A percentile compares a stretch with the other conserved stretches of the same genome.
Conservation (phyloP, 2,113 vertebrate genomes). For the Pituophis catenifer region DNA sequence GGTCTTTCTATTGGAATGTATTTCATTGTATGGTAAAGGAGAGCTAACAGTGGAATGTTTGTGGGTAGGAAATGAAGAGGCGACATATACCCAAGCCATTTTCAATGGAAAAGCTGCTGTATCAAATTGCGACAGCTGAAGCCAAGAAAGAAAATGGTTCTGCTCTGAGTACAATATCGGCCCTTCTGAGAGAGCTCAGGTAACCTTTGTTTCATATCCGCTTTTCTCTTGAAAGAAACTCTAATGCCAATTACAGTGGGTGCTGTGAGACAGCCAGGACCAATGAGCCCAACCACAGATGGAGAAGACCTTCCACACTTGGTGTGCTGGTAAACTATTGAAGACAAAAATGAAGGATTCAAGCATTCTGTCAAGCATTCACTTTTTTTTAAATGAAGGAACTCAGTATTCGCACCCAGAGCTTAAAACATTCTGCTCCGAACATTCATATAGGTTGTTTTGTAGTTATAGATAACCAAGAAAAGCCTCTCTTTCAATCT, state of each 20-base stretch:
- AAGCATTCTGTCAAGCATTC: background rate
- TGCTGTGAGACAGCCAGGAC: constrained; percentile 33
- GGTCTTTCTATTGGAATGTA: background rate
- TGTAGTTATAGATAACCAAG: background rate
- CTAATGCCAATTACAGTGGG: background rate
- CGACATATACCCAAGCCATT: constrained; percentile 95
- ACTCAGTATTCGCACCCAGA: background rate
- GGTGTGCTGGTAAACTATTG: background rate
- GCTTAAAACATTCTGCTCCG: constrained; percentile 23
- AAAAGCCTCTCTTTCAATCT: accelerated
- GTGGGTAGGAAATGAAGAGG: constrained; percentile 90
- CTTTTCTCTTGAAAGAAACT: constrained; percentile 38
- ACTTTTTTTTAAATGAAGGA: background rate
- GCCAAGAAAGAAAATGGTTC: constrained; percentile 95
- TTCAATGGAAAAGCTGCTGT: constrained; percentile 98
- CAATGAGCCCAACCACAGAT: background rate
- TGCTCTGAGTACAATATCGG: constrained; percentile 90
- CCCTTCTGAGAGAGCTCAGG: constrained; percentile 98
- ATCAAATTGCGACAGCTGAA: constrained; percentile 95
- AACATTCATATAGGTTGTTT: background rate
- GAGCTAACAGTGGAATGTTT: constrained; percentile 31
- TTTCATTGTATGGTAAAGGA: background rate
- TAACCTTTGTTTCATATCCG: constrained; percentile 39
- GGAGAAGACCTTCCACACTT: constrained; percentile 29
- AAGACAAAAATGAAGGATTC: constrained; percentile 19